These are phyloP conservation scores for Actinemys pallida DNA, from an alignment of 2,113 vertebrate species.

Conservation along the genomic window DNA sequence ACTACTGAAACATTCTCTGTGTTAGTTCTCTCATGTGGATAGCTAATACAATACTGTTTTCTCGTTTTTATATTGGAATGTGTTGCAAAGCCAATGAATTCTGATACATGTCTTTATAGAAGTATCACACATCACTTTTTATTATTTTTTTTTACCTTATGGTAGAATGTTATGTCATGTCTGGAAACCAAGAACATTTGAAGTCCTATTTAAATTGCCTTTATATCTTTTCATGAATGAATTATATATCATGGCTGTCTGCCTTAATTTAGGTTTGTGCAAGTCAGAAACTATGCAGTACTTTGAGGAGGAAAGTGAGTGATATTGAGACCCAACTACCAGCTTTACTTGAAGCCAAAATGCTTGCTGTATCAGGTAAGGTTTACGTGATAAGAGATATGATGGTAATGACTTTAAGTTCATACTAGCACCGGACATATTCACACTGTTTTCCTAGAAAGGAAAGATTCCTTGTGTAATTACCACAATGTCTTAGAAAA, in stretches of 20 bases:
- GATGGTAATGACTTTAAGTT: constrained; percentile 62
- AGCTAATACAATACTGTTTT: background rate
- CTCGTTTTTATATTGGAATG: background rate
- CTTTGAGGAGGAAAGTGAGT: constrained; percentile 86
- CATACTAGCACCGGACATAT: constrained; percentile 54
- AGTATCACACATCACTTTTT: constrained; percentile 47
- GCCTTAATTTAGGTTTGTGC: constrained; percentile 84
- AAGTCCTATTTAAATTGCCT: constrained; percentile 50
- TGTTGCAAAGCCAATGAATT: constrained; percentile 8
- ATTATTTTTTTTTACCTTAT: constrained; percentile 49
- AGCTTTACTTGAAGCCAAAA: constrained; percentile 89
- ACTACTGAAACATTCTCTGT: background rate
- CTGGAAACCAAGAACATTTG: constrained; percentile 56
- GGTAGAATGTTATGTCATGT: constrained; percentile 55
- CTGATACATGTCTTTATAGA: background rate
- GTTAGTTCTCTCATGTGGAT: background rate
- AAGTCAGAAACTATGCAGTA: constrained; percentile 86
- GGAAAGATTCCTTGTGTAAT: constrained; percentile 55
- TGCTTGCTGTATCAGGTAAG: constrained; percentile 87
- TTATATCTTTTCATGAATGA: constrained; percentile 54
- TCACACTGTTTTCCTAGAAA: constrained; percentile 31
- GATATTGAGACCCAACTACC: constrained; percentile 89
- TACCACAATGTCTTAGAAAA: background rate
- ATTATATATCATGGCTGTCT: constrained; percentile 44
- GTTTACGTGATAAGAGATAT: background rate